Conservation (phyloP, 2,797 vertebrate genomes). For the Peromyscus eremicus region DNA sequence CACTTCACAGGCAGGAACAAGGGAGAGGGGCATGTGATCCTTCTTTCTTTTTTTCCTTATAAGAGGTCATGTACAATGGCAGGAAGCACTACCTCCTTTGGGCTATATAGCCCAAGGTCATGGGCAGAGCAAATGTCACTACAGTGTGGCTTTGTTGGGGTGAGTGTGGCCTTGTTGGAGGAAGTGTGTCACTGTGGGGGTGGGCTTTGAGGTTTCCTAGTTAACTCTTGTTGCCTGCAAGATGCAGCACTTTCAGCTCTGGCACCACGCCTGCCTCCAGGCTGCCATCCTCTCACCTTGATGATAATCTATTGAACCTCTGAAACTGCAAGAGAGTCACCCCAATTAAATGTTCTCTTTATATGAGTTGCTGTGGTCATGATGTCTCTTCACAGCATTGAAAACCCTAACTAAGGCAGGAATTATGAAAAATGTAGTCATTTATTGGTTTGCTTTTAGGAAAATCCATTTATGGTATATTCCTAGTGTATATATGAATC, state of each 20-base stretch:
- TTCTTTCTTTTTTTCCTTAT: too few relatives aligned
- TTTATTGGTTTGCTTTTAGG: conserved; percentile 17
- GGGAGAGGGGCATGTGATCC: too few relatives aligned
- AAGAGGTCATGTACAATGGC: too few relatives aligned
- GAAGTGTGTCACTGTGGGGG: not conserved
- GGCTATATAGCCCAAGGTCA: too few relatives aligned
- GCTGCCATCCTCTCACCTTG: not conserved
- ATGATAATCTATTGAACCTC: not conserved
- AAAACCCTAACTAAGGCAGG: not conserved
- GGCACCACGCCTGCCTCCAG: not conserved
- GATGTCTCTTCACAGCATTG: not conserved
- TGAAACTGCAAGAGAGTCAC: not conserved
- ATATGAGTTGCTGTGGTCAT: not conserved
- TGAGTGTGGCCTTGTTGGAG: too few relatives aligned
- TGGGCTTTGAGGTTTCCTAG: not conserved
- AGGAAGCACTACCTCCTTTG: too few relatives aligned
- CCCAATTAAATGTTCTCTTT: not conserved
- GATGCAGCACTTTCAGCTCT: not conserved
- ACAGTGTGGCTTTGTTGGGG: too few relatives aligned
- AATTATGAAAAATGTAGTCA: not conserved
- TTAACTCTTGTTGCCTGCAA: not conserved
- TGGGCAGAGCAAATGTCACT: too few relatives aligned
- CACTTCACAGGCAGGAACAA: too few relatives aligned
- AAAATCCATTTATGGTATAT: conserved; percentile 22
- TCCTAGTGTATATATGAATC: not conserved